phyloP scores from a whole-genome alignment of 2,888 invertebrate genomes.

The Pegoplata infirma region DNA sequence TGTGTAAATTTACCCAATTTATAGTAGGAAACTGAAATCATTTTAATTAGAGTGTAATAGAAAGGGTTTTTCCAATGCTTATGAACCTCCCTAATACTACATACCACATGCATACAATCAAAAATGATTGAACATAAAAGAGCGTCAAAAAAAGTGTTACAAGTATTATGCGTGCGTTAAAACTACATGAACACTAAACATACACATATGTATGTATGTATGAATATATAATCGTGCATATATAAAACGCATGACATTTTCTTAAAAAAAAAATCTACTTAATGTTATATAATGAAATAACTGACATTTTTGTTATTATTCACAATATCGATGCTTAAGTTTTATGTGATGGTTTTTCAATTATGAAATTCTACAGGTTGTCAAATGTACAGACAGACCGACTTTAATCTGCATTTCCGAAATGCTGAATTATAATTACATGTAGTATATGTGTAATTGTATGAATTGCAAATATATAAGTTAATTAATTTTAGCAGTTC shows the following conservation, averaged over 20 bases:
- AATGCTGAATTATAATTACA: constrained; percentile 36
- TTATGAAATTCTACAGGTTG: constrained; percentile 43
- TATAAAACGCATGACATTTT: constrained; percentile 24
- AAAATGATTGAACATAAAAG: constrained; percentile 38
- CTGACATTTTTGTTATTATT: constrained; percentile 28
- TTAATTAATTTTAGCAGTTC: too few species aligned
- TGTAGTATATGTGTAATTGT: too few species aligned
- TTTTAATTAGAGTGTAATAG: too few species aligned
- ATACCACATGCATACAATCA: too few species aligned
- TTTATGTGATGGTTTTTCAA: constrained; percentile 39
- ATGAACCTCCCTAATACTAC: too few species aligned
- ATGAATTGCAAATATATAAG: too few species aligned
- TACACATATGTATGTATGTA: neutral
- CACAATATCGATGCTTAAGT: constrained; percentile 21
- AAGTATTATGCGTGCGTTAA: constrained; percentile 38
- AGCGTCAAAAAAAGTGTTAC: constrained; percentile 48
- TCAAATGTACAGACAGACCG: constrained; percentile 11
- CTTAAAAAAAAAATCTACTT: neutral
- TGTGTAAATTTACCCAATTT: too few species aligned
- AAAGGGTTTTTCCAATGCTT: too few species aligned
- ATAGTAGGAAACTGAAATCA: too few species aligned
- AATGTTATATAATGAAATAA: constrained; percentile 9
- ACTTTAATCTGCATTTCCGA: constrained; percentile 50
- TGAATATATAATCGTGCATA: neutral
- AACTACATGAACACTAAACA: neutral